phyloP scores from a whole-genome alignment of 2,888 invertebrate genomes.

The Alcis repandata region DNA sequence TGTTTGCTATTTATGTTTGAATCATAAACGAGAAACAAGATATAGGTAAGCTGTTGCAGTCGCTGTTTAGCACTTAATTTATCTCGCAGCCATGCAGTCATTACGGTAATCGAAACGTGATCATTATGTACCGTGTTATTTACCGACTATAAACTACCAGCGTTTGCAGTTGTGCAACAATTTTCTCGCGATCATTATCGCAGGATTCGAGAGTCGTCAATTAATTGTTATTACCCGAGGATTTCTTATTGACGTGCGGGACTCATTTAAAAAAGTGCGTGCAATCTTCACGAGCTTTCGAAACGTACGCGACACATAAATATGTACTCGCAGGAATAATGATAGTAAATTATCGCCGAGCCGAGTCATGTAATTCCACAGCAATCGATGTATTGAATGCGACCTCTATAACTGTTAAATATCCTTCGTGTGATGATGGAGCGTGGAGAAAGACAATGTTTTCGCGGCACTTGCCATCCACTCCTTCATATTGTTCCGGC shows the following conservation, averaged over 20 bases:
- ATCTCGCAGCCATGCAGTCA: constrained; percentile 37
- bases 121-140: constrained; percentile 36
- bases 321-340: constrained; percentile 65
- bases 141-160: constrained; percentile 30
- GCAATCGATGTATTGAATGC: constrained; percentile 65
- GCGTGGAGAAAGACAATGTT: constrained; percentile 58
- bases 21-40: not conserved
- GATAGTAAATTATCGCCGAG: constrained; percentile 71
- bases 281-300: constrained; percentile 49
- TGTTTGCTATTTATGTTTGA: not conserved
- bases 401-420: constrained; percentile 65
- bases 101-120: constrained; percentile 50
- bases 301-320: constrained; percentile 60
- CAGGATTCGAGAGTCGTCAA: constrained; percentile 43
- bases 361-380: constrained; percentile 70
- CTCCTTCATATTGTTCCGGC: constrained; percentile 17
- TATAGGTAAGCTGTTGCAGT: constrained; percentile 2
- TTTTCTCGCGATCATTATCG: constrained; percentile 47
- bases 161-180: constrained; percentile 34
- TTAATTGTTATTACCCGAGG: constrained; percentile 54
- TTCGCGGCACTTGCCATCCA: constrained; percentile 34
- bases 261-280: constrained; percentile 50
- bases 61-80: constrained; percentile 27
- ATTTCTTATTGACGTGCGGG: constrained; percentile 51
- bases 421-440: constrained; percentile 55